Evolutionary conservation across 2,113 vertebrate species (phyloP), one percentile per base, ranked within the genome.

Genomic region (Chamaetylas fuelleborni): DNA sequence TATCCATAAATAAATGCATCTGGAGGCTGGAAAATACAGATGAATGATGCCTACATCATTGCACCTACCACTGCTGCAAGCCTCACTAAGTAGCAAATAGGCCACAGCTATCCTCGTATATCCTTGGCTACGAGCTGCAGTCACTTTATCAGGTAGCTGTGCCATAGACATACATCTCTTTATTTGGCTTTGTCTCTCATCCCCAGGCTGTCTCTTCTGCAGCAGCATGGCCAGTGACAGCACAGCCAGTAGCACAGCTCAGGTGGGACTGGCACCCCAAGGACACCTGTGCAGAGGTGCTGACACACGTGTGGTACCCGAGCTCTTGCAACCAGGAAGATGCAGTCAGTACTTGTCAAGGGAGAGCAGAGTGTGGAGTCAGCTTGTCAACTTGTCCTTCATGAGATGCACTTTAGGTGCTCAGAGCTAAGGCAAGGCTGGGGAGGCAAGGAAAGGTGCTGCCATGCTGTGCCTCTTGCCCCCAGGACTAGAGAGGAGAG

Each of bases 111-210:
- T 34, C 38, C 60, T 60, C 3, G 0, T 84, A 74, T 64, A n/a
- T 81, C 56, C 42, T 74, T 84, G 69, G 58, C 53, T 43, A 65
- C 43, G 93, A 91, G 38, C 57, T 87, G 65, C 78, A 71, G 25
- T 40, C 70, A n/a, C 48, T 43, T 79, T 48, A 56, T 38, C 48
- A 87, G 29, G 8, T n/a, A 84, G 34, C 38, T 87, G 61, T 61
- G 65, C 15, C 2, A 8, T 2, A 81, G 54, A 19, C 6, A 9
- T 28, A 15, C 6, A 11, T 28, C 38, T 31, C 73, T 71, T 79
- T 40, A 34, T 72, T 58, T 82, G 50, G 54, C 25, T 95, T 90
- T 77, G 45, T 45, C 56, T 66, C 64, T 19, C 38, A 66, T 53
- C 8, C 8, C 23, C 43, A 19, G 16, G 23, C 11, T 58, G 19